Base-by-base conservation (phyloP, 2,113 vertebrate species). In the Turdus rufiventris region DNA sequence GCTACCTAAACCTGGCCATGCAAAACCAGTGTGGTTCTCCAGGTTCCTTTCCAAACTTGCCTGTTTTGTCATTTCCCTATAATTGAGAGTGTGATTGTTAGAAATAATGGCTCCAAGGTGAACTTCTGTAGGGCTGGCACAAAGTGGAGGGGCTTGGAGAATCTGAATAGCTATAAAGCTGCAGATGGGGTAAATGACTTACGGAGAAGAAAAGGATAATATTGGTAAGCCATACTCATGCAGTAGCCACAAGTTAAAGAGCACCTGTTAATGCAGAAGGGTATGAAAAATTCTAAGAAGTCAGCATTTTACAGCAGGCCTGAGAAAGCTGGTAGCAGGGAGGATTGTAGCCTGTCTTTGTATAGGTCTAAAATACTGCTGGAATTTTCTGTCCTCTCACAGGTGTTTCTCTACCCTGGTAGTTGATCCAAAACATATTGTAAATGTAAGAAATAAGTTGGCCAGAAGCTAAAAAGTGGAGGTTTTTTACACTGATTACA, bases 221-320 rank as follows among this genome's bases (percentile, higher is more conserved):
- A 0, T 19, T 70, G 10, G 28, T 25, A 12, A 86, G n/a, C 31
- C 0, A 1, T n/a, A n/a, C 12, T 50, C 7, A 8, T 53, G 45
- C 2, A 1, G 28, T 23, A 73, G 28, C 19, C 10, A 25, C 19
- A 45, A 29, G 47, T 74, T 6, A 70, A 72, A 58, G 54, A 79
- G 25, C 31, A 67, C 12, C 43, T 19, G 20, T 51, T 67, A 21
- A 20, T 31, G 5, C 16, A 42, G 38, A 48, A n/a, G 18, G 8
- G 3, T 36, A 5, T 45, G 8, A 15, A 47, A n/a, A 63, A 43
- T 62, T 68, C 18, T 42, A 67, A 38, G 3, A 2, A 21, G 10
- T 33, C 26, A 43, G 4, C 6, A 43, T 60, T 29, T 56, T 50
- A 5, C 24, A 57, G 54, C 54, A 57, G 7, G 14, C n/a, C 20